Base-by-base conservation (phyloP, 2,888 invertebrate genomes). In the Chymomyza procnemis region DNA sequence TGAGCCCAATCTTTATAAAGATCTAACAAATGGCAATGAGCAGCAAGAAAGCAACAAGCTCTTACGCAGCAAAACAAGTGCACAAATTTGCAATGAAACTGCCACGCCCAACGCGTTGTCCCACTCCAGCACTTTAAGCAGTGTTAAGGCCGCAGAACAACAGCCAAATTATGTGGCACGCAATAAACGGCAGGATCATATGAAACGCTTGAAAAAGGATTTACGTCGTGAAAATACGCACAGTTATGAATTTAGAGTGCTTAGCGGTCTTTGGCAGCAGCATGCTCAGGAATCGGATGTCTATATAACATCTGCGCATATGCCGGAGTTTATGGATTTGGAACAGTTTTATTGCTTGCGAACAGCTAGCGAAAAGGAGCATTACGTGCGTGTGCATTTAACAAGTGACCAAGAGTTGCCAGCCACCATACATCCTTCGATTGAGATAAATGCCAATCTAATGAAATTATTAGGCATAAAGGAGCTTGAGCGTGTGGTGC, bases 381-480 rank as follows among this genome's bases (percentile, higher is more conserved):
- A 89, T 70, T 90, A 88, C 76, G 88, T 89, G 16, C 77, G 86
- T 3, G 88, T 90, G 12, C 88, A 87, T 26, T 72, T 88, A 1
- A 74, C 88, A 1, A 75, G 75, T 1, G 85, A 87, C 52, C 78
- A 73, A 30, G 86, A 88, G 2, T 76, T 88, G 61, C 86, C 89
- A 3, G 81, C 86, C 6, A 90, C 89, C 54, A 88, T 90, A 62
- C 90, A 91, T 71, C 88, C 88, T 0, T 89, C 90, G 16, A 88
- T 91, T 56, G 90, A 91, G 71, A 73, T 91, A 0, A 91, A 91
- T 81, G 89, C 89, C 3, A 89, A 90, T 67, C 76, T 91, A 14
- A 90, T 91, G 88, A 89, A 90, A 57, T 61, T 90, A 22, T 62
- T 91, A 14, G 85, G 88, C 46, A 78, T 91, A 3, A 88, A 88